phyloP scores from a whole-genome alignment of 2,797 vertebrate species.

The Helarctos malayanus region DNA sequence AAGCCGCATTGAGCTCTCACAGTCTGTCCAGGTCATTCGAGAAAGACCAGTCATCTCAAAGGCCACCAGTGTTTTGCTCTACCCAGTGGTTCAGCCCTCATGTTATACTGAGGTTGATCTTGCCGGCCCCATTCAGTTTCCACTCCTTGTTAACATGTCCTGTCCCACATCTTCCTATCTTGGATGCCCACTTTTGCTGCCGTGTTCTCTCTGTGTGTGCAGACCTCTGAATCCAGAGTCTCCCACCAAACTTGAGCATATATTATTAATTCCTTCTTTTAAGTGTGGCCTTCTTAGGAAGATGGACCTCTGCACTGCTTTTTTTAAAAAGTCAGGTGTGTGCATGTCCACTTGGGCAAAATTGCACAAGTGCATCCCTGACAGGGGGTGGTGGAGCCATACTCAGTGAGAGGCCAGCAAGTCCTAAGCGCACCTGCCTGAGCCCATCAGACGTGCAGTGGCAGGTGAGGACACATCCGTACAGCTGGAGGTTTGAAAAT shows the following conservation, averaged over 20 bases:
- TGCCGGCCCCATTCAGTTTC: background rate
- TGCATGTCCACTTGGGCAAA: background rate
- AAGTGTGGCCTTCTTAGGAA: background rate
- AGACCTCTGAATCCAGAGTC: background rate
- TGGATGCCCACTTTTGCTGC: background rate
- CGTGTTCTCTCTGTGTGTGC: background rate
- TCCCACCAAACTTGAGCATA: background rate
- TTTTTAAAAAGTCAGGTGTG: background rate
- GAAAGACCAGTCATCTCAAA: background rate
- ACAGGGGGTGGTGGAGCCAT: background rate
- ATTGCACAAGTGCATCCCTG: background rate
- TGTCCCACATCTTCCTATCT: background rate
- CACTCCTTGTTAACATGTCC: background rate
- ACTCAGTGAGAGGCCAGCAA: background rate
- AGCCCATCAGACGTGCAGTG: background rate
- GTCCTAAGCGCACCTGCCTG: background rate
- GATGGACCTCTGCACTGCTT: background rate
- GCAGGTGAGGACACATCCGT: background rate
- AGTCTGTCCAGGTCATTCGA: background rate
- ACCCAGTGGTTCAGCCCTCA: background rate
- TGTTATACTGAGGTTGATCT: background rate
- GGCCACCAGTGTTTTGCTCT: background rate
- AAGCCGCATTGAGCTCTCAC: background rate
- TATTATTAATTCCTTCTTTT: background rate
- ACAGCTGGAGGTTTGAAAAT: background rate